Percentiles rank a stretch among this genome's conserved stretches.
Conservation (phyloP, 2,797 vertebrate species). For the Oryzias sinensis region DNA sequence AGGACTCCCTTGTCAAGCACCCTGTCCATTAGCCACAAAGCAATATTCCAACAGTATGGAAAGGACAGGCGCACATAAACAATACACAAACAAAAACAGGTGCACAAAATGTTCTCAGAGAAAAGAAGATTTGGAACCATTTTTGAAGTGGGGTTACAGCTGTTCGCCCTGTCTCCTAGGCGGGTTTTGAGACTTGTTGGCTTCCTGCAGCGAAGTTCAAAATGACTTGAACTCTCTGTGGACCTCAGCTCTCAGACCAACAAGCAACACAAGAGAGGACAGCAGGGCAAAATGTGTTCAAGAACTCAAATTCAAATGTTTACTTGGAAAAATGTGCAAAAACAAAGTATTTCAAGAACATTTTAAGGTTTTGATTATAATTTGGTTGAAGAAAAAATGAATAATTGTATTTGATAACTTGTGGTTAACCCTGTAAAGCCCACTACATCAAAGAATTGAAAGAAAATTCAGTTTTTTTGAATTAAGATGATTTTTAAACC, state of each 20-base stretch:
- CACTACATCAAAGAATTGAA: too few relatives aligned
- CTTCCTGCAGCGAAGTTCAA: slow-evolving; percentile 13
- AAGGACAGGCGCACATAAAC: slow-evolving; percentile 1
- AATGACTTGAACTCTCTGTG: slow-evolving; percentile 14
- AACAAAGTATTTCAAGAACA: too few relatives aligned
- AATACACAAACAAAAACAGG: slow-evolving; percentile 14
- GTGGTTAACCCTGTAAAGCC: too few relatives aligned
- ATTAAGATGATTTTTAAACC: too few relatives aligned
- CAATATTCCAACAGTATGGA: slow-evolving; percentile 24
- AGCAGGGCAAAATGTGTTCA: neutral
- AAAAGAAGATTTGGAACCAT: slow-evolving; percentile 7
- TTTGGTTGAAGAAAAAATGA: too few relatives aligned
- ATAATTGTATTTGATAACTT: too few relatives aligned
- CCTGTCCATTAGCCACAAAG: slow-evolving; percentile 41
- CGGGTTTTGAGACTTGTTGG: slow-evolving; percentile 7
- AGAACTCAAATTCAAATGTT: neutral
- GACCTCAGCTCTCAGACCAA: slow-evolving; percentile 17
- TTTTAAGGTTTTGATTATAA: too few relatives aligned
- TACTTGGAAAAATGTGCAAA: too few relatives aligned
- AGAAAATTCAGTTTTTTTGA: too few relatives aligned
- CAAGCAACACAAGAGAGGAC: slow-evolving; percentile 1
- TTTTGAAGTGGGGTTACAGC: slow-evolving; percentile 21
- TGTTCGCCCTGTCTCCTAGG: slow-evolving; percentile 27
- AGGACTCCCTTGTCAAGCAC: slow-evolving; percentile 23
- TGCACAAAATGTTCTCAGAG: slow-evolving; percentile 6